A percentile compares a stretch with the other conserved stretches of the same genome.
Conservation (phyloP, 1,140 invertebrate genomes). For the Nixonia krombeini region DNA sequence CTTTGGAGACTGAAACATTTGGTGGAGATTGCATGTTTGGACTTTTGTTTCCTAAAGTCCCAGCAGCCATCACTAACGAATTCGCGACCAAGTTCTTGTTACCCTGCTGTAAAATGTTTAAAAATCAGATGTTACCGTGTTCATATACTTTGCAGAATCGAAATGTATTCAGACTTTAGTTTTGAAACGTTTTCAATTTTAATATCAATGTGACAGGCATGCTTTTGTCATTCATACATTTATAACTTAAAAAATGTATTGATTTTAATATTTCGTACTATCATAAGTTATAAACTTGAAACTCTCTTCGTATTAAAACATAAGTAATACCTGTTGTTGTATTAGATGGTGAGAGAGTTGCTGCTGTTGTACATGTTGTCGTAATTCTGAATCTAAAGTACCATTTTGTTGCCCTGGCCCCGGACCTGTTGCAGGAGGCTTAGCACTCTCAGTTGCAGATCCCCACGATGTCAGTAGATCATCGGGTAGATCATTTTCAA, state of each 20-base stretch:
- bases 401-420: slow-evolving; percentile 84
- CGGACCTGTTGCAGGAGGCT: slow-evolving; percentile 83
- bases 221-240: too few relatives aligned
- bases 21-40: slow-evolving; percentile 86
- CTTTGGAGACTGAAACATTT: slow-evolving; percentile 78
- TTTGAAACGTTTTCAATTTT: background rate
- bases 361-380: slow-evolving; percentile 71
- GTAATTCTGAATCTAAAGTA: slow-evolving; percentile 73
- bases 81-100: slow-evolving; percentile 82
- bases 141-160: background rate
- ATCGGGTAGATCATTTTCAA: slow-evolving; percentile 94
- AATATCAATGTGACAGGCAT: too few relatives aligned
- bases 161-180: too few relatives aligned
- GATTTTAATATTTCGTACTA: too few relatives aligned
- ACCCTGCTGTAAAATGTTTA: slow-evolving; percentile 70
- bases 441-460: slow-evolving; percentile 73
- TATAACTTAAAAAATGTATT: too few relatives aligned
- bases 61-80: slow-evolving; percentile 77
- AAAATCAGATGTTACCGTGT: background rate
- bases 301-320: too few relatives aligned
- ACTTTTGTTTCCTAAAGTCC: slow-evolving; percentile 83
- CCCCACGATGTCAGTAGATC: slow-evolving; percentile 87
- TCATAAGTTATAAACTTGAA: too few relatives aligned
- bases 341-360: slow-evolving; percentile 78
- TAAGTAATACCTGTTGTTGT: slow-evolving; percentile 68